Conservation (phyloP, 2,797 vertebrate species). For the Halcyon chelicuti region DNA sequence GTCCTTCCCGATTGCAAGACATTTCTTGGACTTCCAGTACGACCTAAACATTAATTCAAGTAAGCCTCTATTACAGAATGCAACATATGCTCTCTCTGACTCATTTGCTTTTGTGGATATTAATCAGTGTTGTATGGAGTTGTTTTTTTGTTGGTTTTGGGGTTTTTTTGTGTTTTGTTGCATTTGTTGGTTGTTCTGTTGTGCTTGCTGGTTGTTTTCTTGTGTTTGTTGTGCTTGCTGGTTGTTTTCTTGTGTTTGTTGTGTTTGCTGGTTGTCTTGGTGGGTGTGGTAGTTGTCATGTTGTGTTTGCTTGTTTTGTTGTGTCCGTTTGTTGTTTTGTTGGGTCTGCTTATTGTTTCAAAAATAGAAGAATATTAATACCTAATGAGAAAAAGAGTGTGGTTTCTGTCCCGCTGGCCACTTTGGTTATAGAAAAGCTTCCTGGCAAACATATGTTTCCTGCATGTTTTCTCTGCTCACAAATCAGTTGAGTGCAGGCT, state of each 20-base stretch:
- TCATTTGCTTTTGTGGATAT: slow-evolving; percentile 12
- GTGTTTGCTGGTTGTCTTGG: not conserved
- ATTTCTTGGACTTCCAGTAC: slow-evolving; percentile 64
- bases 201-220: not conserved
- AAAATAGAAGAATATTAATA: slow-evolving; percentile 35
- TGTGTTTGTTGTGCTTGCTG: not conserved
- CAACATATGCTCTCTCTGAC: slow-evolving; percentile 29
- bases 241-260: not conserved
- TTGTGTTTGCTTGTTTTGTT: too few species aligned
- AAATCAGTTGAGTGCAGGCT: not conserved
- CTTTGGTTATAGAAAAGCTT: slow-evolving; percentile 40
- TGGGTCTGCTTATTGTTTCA: not conserved
- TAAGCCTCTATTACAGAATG: not conserved
- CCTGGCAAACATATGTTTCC: slow-evolving; percentile 25
- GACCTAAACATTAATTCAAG: slow-evolving; percentile 74
- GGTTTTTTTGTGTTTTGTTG: not conserved
- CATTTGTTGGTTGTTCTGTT: too few species aligned
- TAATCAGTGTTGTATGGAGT: not conserved
- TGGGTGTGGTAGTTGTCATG: not conserved
- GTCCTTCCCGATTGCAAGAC: slow-evolving; percentile 48
- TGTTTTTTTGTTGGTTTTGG: too few species aligned
- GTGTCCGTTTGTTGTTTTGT: not conserved
- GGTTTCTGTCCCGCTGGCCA: slow-evolving; percentile 18
- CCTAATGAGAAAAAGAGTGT: not conserved
- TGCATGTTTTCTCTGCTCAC: not conserved